Percentiles rank a stretch among this genome's conserved stretches.
phyloP scores from a whole-genome alignment of 2,797 vertebrate species.

The Rallus crepitans region DNA sequence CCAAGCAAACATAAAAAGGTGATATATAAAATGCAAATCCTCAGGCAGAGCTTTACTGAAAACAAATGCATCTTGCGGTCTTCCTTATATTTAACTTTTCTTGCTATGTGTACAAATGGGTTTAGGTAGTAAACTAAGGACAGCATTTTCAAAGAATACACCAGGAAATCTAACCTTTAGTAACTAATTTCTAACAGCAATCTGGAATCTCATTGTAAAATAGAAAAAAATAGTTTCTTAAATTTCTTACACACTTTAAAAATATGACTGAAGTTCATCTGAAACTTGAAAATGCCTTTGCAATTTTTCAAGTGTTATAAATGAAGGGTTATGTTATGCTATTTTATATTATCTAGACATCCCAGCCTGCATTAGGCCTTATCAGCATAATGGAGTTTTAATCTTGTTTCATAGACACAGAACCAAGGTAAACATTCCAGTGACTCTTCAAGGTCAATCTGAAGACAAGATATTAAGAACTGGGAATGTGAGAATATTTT shows the following conservation, averaged over 20 bases:
- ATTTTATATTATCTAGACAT: neutral
- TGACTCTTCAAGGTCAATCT: neutral
- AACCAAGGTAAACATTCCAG: neutral
- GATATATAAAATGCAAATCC: constrained; percentile 28
- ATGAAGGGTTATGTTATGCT: neutral
- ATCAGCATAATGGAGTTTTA: neutral
- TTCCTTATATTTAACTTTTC: constrained; percentile 23
- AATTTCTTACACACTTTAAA: neutral
- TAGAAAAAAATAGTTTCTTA: neutral
- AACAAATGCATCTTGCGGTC: constrained; percentile 31
- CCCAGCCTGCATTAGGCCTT: neutral
- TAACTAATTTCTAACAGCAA: neutral
- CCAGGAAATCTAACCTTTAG: neutral
- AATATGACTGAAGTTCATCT: neutral
- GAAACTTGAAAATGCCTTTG: neutral
- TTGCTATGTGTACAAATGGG: neutral
- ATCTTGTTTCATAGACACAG: neutral
- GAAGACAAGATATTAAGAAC: neutral
- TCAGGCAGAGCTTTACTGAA: constrained; percentile 26
- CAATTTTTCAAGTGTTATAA: neutral
- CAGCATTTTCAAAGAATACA: neutral
- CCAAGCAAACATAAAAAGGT: neutral
- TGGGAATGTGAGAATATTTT: neutral
- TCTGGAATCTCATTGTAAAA: neutral
- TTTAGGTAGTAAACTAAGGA: neutral